Evolutionary conservation across 1,140 invertebrate species (phyloP), one percentile per base, ranked within the genome.

Genomic region (Drosophila dunni): DNA sequence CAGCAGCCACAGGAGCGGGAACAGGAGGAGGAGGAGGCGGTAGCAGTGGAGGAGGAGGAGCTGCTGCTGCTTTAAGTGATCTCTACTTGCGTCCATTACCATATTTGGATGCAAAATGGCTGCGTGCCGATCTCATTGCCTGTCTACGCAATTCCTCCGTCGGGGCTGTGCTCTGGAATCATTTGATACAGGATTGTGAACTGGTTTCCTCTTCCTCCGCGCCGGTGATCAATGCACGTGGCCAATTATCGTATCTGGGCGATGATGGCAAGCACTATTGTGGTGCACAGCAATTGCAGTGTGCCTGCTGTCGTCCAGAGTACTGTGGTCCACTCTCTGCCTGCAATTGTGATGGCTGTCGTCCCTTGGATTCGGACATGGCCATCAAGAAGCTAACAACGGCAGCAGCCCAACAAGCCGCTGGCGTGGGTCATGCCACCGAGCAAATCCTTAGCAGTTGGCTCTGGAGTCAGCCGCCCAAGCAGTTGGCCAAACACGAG

Each of bases 211-310:
- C 91, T 7, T 72, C 88, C 2, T 48, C 89, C 8, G 69, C 78
- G 3, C 70, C 81, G 6, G 70, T 91, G 6, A 11, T 82, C 1
- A 92, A 92, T 66, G 73, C 79, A 20, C 71, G 70, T 29, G 91
- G 91, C 1, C 79, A 92, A 17, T 60, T 91, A 8, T 92, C 91
- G 4, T 92, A 92, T 63, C 62, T 92, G 17, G 91, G 83, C 40
- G 90, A 92, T 53, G 90, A 92, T 61, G 91, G 92, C 50, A 92
- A 92, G 60, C 90, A 92, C 51, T 92, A 92, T 51, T 92, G 92
- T 48, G 92, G 92, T 9, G 90, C 81, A 11, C 77, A 91, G 62
- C 71, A 77, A 56, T 71, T 92, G 0, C 76, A 88, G 56, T 92
- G 92, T 66, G 71, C 71, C 48, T 92, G 92, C 63, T 92, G 92